Evolutionary conservation across 92 coral and sea anemone genomes (phyloP).

Genomic region (Epizoanthus fatuus): DNA sequence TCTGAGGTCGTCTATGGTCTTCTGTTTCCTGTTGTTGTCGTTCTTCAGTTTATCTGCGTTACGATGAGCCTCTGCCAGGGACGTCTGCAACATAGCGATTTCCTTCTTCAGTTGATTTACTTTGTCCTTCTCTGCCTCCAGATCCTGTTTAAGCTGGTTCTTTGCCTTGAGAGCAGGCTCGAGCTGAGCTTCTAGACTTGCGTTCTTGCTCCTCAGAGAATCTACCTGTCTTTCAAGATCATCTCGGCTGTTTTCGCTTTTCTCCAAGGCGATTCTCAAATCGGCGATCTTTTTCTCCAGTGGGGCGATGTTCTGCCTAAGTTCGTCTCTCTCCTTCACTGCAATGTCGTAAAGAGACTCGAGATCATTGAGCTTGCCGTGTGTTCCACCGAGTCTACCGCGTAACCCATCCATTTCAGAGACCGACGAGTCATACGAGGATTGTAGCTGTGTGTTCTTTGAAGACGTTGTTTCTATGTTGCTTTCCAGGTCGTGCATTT

Average conservation of each 20-base stretch:
- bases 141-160: slow-evolving; percentile 84
- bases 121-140: slow-evolving; percentile 92
- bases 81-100: slow-evolving; percentile 80
- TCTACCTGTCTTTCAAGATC: slow-evolving; percentile 90
- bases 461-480: slow-evolving; percentile 80
- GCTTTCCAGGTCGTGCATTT: slow-evolving; percentile 87
- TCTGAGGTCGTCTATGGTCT: slow-evolving; percentile 91
- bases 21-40: slow-evolving; percentile 92
- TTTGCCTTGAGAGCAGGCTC: slow-evolving; percentile 87
- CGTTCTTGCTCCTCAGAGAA: slow-evolving; percentile 80
- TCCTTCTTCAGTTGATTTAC: slow-evolving; percentile 89
- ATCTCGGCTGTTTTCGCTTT: slow-evolving; percentile 91
- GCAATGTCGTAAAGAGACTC: slow-evolving; percentile 95
- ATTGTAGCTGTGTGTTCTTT: slow-evolving; percentile 78
- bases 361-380: slow-evolving; percentile 90
- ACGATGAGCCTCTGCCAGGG: slow-evolving; percentile 88
- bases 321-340: slow-evolving; percentile 94
- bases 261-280: slow-evolving; percentile 85
- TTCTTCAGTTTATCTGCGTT: slow-evolving; percentile 87
- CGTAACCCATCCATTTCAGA: slow-evolving; percentile 95
- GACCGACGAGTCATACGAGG: slow-evolving; percentile 81
- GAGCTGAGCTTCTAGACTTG: slow-evolving; percentile 89
- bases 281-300: slow-evolving; percentile 92
- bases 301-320: slow-evolving; percentile 84
- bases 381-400: slow-evolving; percentile 80